These are phyloP conservation scores for Holothuria scabra DNA, from an alignment of 53 echinoderm and acorn worm species.

Conservation along the genomic window DNA sequence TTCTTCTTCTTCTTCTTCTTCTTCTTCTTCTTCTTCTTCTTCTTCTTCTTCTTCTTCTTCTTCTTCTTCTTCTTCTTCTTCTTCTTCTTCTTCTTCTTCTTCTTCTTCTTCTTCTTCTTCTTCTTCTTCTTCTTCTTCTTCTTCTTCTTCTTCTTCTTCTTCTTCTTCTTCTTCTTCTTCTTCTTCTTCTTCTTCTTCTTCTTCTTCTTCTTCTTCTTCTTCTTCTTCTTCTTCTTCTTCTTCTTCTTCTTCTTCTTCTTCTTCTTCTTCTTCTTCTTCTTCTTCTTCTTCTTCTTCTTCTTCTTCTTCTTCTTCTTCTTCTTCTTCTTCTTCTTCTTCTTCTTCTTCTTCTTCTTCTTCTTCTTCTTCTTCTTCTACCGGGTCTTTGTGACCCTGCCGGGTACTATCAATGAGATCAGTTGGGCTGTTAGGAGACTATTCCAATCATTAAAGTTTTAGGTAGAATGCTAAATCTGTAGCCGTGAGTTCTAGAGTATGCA, in stretches of 20 bases:
- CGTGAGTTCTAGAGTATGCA: no score
- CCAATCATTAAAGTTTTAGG: no score
- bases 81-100: neutral
- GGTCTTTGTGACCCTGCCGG: neutral
- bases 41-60: neutral
- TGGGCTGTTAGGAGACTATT: no score
- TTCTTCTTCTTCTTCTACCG: slow-evolving; percentile 27
- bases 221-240: neutral
- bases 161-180: slow-evolving; percentile 15
- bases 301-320: neutral
- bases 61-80: neutral
- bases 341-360: slow-evolving; percentile 10
- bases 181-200: slow-evolving; percentile 21
- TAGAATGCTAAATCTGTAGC: no score
- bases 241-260: no score
- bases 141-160: neutral
- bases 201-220: neutral
- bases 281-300: neutral
- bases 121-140: neutral
- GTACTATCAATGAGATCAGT: no score
- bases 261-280: slow-evolving; percentile 11
- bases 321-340: neutral
- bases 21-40: neutral
- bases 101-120: neutral
- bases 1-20: neutral